Evolutionary conservation across 2,797 vertebrate species (phyloP).

Genomic region (Apogon hyalosoma): DNA sequence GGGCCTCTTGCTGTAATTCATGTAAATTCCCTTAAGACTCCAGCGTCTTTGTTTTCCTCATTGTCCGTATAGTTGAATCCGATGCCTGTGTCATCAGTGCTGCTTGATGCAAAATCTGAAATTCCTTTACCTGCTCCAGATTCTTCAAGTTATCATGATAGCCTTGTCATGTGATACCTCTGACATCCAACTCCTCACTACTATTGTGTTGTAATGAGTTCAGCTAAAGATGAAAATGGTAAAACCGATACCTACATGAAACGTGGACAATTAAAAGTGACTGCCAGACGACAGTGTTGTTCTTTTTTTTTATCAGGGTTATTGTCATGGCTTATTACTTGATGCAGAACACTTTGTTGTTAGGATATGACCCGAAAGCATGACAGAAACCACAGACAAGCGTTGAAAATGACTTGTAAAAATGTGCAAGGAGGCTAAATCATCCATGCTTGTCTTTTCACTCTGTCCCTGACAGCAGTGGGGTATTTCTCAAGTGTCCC

Average conservation of each 20-base stretch:
- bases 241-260: slow-evolving; percentile 38
- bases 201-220: slow-evolving; percentile 47
- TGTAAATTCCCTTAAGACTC: slow-evolving; percentile 80
- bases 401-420: slow-evolving; percentile 26
- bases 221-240: slow-evolving; percentile 56
- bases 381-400: slow-evolving; percentile 20
- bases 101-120: slow-evolving; percentile 23
- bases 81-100: slow-evolving; percentile 36
- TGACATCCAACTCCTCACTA: slow-evolving; percentile 14
- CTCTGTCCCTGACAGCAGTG: slow-evolving; percentile 46
- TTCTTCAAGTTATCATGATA: slow-evolving; percentile 15
- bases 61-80: slow-evolving; percentile 46
- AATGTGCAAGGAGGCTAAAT: slow-evolving; percentile 40
- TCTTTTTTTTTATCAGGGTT: slow-evolving; percentile 29
- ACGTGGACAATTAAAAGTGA: slow-evolving; percentile 12
- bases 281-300: slow-evolving; percentile 29
- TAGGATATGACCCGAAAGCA: slow-evolving; percentile 18
- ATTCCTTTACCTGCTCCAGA: slow-evolving; percentile 36
- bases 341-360: slow-evolving; percentile 19
- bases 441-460: slow-evolving; percentile 52
- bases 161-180: slow-evolving; percentile 36
- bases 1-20: slow-evolving; percentile 81
- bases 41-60: slow-evolving; percentile 59
- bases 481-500: slow-evolving; percentile 68
- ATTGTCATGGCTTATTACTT: slow-evolving; percentile 34